Evolutionary conservation across 92 coral and sea anemone genomes (phyloP), one percentile per base, ranked within the genome.

Genomic region (Parazoanthus atlanticus): DNA sequence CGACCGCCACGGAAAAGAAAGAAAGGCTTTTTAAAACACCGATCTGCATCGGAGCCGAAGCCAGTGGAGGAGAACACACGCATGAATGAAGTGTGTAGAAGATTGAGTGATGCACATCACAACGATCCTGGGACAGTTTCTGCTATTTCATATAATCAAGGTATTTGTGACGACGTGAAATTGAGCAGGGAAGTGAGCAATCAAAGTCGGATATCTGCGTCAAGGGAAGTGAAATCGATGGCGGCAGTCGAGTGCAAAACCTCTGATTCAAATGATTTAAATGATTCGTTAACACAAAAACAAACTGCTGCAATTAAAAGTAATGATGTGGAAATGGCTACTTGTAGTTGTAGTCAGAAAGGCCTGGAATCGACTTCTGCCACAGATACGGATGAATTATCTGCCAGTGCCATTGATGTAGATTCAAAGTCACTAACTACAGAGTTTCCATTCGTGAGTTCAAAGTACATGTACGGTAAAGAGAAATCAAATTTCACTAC

Each of bases 1-100:
- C 79, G 87, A 19, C 87, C 87, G 30, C 87, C 87, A 23, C 87
- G 78, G 67, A 70, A 30, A 71, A 70, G 67, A 15, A 69, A 84
- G 87, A 46, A 84, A 30, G 64, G 79, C 17, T 17, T 61, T 4
- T 36, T 36, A 36, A 70, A 84, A 84, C 74, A 70, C 1, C 78
- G 40, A 84, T 70, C 54, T 47, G 65, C 40, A 70, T 26, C 16
- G 31, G 32, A 46, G 32, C 5, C 67, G 28, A 84, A 69, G 43
- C 86, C 28, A 16, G 36, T 12, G 28, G 26, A 64, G 74, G 79
- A 16, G 67, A 30, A 19, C 9, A 46, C 10, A 43, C 43, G 26
- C 41, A 16, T 33, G n/a, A 71, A 9, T 38, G 67, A 84, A 26
- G 11, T 84, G 58, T 26, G 78, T 16, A 43, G 21, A 28, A 28